phyloP scores from a whole-genome alignment of 2,888 invertebrate species.

The Lordiphosa andalusiaca region DNA sequence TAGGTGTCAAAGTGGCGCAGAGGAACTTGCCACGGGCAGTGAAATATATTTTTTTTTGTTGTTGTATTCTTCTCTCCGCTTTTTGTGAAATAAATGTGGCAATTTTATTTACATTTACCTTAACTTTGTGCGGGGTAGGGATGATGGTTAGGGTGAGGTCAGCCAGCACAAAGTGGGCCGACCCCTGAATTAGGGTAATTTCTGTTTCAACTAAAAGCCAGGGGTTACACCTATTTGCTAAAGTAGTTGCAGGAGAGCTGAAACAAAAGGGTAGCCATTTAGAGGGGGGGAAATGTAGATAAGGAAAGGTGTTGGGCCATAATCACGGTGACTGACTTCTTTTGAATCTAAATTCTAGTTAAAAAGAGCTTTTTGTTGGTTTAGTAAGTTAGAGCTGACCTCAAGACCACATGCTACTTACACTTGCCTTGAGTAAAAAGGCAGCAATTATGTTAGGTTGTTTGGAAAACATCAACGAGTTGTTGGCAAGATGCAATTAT shows the following conservation, averaged over 20 bases:
- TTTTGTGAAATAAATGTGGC: conserved; percentile 57
- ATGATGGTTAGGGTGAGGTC: conserved; percentile 16
- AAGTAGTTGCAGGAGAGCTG: conserved; percentile 17
- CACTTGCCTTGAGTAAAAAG: no score
- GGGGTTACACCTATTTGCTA: conserved; percentile 15
- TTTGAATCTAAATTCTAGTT: no score
- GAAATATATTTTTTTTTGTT: conserved; percentile 31
- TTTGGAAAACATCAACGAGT: no score
- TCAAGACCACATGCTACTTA: no score
- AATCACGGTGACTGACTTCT: no score
- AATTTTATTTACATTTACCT: conserved; percentile 68
- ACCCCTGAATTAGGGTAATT: conserved; percentile 62
- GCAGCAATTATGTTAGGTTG: no score
- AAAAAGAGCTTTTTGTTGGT: no score
- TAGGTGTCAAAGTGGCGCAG: conserved; percentile 69
- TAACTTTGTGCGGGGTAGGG: conserved; percentile 14
- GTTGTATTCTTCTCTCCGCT: conserved; percentile 14
- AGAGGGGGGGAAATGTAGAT: no score
- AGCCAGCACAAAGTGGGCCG: conserved; percentile 33
- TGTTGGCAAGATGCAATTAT: no score
- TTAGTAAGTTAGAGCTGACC: no score
- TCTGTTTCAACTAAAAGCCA: conserved; percentile 17
- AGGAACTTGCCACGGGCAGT: conserved; percentile 34
- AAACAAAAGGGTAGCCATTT: not conserved
- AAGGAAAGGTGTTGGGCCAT: no score